Conservation (phyloP, 2,113 vertebrate species). For the Turnix velox region DNA sequence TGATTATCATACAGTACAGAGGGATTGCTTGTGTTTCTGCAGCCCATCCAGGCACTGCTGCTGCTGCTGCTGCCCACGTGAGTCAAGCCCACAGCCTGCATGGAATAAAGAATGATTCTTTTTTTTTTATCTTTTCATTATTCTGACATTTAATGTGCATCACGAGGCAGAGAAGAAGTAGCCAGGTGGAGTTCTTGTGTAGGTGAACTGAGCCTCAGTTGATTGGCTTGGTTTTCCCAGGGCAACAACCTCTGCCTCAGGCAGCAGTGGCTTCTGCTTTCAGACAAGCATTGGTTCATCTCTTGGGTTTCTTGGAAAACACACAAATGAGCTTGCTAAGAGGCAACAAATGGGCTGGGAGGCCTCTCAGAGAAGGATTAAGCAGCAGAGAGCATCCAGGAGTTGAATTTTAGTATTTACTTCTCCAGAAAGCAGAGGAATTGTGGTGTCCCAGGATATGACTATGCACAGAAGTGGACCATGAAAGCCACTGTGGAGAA, state of each 20-base stretch:
- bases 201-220: not conserved
- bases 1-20: conserved; percentile 48
- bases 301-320: not conserved
- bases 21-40: conserved; percentile 28
- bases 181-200: not conserved
- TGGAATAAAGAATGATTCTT: not conserved
- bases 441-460: not conserved
- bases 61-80: not conserved
- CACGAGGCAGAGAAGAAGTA: not conserved
- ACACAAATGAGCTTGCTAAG: not conserved
- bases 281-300: not conserved
- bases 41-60: not conserved
- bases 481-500: not conserved
- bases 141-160: not conserved
- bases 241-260: rapidly evolving
- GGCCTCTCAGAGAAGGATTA: not conserved
- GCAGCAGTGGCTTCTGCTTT: not conserved
- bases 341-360: not conserved
- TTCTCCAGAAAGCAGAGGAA: not conserved
- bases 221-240: not conserved
- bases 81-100: not conserved
- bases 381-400: not conserved
- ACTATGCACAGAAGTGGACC: not conserved
- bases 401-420: not conserved
- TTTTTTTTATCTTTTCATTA: too few species aligned